A percentile compares a stretch with the other conserved stretches of the same genome.
Conservation (phyloP, 2,888 invertebrate species). For the Apotomis turbidana region DNA sequence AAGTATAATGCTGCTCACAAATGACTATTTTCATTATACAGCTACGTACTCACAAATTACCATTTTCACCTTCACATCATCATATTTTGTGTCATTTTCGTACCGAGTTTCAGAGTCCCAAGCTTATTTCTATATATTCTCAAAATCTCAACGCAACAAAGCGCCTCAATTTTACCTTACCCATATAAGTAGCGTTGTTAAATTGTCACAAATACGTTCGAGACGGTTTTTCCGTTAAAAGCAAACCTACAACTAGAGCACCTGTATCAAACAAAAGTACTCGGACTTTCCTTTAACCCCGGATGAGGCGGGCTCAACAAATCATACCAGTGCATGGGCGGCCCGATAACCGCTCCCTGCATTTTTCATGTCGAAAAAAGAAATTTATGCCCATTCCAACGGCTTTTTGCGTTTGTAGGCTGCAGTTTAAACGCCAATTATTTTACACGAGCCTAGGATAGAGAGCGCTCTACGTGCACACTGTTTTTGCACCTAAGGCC, state of each 20-base stretch:
- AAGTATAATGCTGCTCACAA: no score
- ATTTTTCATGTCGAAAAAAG: slow-evolving; percentile 38
- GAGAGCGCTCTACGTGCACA: neutral
- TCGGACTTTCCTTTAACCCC: slow-evolving; percentile 7
- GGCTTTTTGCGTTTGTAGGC: slow-evolving; percentile 26
- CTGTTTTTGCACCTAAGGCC: neutral
- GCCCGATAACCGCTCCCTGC: slow-evolving; percentile 30
- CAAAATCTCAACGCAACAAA: no score
- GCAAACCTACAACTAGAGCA: neutral
- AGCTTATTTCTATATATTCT: no score
- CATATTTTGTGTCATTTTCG: no score
- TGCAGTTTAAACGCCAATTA: slow-evolving; percentile 51
- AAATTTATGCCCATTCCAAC: slow-evolving; percentile 24
- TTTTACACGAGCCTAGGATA: neutral
- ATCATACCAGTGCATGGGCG: slow-evolving; percentile 32
- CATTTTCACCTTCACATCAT: no score
- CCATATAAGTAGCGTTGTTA: no score
- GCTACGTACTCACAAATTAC: no score
- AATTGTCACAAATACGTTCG: no score
- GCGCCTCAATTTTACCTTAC: no score
- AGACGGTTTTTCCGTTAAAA: no score
- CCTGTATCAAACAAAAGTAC: neutral
- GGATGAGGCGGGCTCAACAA: slow-evolving; percentile 27
- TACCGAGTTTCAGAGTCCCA: no score
- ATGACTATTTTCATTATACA: no score